A percentile compares a stretch with the other conserved stretches of the same genome.
Conservation (phyloP, 2,888 invertebrate genomes). For the Meliscaeva auricollis region DNA sequence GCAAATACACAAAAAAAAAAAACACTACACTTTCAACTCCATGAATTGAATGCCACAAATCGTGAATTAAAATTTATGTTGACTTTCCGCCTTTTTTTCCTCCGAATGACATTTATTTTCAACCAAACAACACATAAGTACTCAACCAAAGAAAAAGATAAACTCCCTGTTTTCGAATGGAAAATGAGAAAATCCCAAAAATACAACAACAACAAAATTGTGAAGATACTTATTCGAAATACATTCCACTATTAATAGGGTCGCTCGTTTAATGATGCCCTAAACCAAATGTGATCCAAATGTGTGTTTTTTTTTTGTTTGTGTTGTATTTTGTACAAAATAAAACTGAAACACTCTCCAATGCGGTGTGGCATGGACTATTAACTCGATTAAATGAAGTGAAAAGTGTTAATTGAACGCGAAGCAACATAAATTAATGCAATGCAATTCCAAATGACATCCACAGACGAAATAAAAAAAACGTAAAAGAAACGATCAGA, state of each 20-base stretch:
- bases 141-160: no score
- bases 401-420: slow-evolving; percentile 77
- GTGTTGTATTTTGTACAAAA: not conserved
- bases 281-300: slow-evolving; percentile 33
- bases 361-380: slow-evolving; percentile 69
- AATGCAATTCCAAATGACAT: slow-evolving; percentile 63
- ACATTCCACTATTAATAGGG: slow-evolving; percentile 73
- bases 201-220: slow-evolving; percentile 22
- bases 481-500: slow-evolving; percentile 41
- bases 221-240: slow-evolving; percentile 51
- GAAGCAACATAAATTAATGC: slow-evolving; percentile 71
- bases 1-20: slow-evolving; percentile 12
- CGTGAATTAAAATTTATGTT: slow-evolving; percentile 68
- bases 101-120: slow-evolving; percentile 52
- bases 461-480: no score
- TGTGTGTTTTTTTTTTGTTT: slow-evolving; percentile 14
- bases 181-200: slow-evolving; percentile 23
- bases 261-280: slow-evolving; percentile 70
- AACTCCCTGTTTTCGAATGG: slow-evolving; percentile 40
- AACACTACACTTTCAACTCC: slow-evolving; percentile 47
- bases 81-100: slow-evolving; percentile 60
- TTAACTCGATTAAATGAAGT: slow-evolving; percentile 77
- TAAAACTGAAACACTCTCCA: not conserved
- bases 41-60: slow-evolving; percentile 55
- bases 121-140: slow-evolving; percentile 23